Conservation (phyloP, 1,140 invertebrate genomes). For the Pseudomyrmex concolor region DNA sequence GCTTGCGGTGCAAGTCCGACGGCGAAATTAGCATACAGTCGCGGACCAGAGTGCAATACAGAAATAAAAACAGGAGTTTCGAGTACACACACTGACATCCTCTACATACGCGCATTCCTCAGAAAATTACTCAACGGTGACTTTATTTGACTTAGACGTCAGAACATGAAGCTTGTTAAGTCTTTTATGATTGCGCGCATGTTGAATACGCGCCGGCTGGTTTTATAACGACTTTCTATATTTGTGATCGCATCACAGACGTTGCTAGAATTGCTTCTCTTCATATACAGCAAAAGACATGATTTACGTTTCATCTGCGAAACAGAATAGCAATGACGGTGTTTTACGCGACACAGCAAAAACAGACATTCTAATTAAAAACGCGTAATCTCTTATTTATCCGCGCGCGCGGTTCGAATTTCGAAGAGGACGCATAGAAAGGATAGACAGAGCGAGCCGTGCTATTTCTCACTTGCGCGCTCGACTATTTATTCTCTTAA, state of each 20-base stretch:
- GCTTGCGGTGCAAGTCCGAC: background rate
- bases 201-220: conserved; percentile 7
- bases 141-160: conserved; percentile 10
- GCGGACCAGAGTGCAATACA: background rate
- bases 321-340: background rate
- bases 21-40: conserved; percentile 4
- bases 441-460: background rate
- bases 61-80: conserved; percentile 6
- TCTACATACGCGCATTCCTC: background rate
- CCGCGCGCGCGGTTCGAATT: conserved; percentile 1
- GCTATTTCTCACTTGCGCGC: conserved; percentile 21
- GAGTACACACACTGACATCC: background rate
- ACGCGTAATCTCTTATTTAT: conserved; percentile 28
- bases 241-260: conserved; percentile 24
- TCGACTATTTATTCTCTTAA: conserved; percentile 38
- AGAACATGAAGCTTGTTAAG: conserved; percentile 25
- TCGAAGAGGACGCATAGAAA: background rate
- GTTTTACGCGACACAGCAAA: background rate
- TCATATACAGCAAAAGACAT: conserved; percentile 17
- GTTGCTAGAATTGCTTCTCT: background rate
- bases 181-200: conserved; percentile 7
- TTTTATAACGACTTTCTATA: conserved; percentile 19
- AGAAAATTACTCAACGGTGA: background rate
- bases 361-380: conserved; percentile 40
- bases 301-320: conserved; percentile 40